These are phyloP conservation scores for Rattus rattus DNA, from an alignment of 2,113 vertebrate species.

Conservation along the genomic window DNA sequence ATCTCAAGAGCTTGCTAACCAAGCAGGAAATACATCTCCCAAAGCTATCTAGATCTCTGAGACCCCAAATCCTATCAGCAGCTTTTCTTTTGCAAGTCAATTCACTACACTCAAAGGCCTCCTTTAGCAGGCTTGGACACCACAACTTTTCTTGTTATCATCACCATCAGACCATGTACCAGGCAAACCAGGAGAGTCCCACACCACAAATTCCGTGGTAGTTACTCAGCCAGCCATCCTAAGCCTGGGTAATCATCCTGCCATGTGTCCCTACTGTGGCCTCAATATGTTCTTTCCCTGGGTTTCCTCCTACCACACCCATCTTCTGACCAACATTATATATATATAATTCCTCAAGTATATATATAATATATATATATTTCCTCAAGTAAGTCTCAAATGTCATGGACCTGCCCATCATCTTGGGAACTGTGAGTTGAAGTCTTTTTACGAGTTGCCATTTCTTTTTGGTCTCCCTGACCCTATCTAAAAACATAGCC, in stretches of 20 bases:
- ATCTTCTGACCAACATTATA: not conserved
- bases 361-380: not conserved
- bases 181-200: not conserved
- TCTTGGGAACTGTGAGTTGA: not conserved
- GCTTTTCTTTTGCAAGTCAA: not conserved
- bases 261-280: not conserved
- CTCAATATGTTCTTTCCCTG: not conserved
- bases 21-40: not conserved
- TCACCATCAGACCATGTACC: not conserved
- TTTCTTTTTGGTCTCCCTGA: not conserved
- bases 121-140: not conserved
- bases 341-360: no score
- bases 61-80: not conserved
- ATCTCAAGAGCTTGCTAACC: not conserved
- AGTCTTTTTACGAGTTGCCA: not conserved
- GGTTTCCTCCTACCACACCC: not conserved
- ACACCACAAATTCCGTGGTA: not conserved
- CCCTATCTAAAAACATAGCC: not conserved
- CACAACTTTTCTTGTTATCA: not conserved
- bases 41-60: not conserved
- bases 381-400: not conserved
- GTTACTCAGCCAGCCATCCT: not conserved
- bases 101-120: not conserved
- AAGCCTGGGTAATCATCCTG: not conserved
- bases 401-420: not conserved